Percentiles rank a stretch among this genome's conserved stretches.
These are phyloP conservation scores for Montipora efflorescens DNA, from an alignment of 64 coral and sea anemone genomes.

Conservation along the genomic window DNA sequence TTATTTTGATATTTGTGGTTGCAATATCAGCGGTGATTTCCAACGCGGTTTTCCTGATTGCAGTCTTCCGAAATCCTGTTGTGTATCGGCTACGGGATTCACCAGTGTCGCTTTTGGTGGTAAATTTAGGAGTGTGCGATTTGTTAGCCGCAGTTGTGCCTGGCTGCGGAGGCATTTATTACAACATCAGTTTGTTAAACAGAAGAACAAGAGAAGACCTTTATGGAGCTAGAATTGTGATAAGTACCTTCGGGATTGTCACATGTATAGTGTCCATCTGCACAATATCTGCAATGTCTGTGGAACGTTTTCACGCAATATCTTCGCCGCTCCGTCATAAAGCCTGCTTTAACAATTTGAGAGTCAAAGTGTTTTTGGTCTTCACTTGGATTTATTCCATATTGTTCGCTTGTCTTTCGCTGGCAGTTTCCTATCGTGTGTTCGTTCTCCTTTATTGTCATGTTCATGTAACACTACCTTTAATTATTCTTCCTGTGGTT, in stretches of 20 bases:
- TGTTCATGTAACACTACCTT: background rate
- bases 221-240: too few relatives aligned
- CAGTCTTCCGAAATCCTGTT: background rate
- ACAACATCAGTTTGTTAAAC: background rate
- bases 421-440: background rate
- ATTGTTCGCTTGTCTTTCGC: background rate
- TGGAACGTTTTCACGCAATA: background rate
- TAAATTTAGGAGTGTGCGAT: background rate
- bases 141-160: background rate
- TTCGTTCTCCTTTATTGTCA: conserved; percentile 1
- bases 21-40: background rate
- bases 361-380: background rate
- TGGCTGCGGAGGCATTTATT: background rate
- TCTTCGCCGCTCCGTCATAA: background rate
- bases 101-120: background rate
- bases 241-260: background rate
- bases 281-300: conserved; percentile 21
- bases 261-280: conserved; percentile 1
- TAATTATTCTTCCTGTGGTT: background rate
- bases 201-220: background rate
- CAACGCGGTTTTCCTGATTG: conserved; percentile 2
- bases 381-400: background rate
- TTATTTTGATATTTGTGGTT: background rate
- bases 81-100: background rate
- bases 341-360: background rate